Conservation (phyloP, 2,888 invertebrate species). For the Diplazon laetatorius region DNA sequence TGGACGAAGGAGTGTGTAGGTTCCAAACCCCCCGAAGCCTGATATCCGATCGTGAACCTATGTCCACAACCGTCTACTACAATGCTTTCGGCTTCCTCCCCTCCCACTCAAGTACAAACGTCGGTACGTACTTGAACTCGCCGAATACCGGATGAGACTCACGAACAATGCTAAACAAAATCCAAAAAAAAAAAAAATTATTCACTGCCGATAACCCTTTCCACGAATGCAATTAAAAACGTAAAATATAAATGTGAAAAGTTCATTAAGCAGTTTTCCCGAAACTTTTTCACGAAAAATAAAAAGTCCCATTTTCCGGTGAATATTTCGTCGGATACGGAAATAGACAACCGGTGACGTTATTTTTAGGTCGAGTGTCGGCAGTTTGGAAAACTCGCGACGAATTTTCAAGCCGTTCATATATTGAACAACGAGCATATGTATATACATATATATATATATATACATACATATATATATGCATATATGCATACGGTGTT, state of each 20-base stretch:
- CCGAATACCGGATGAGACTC: background rate
- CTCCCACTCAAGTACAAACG: slow-evolving; percentile 4
- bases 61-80: slow-evolving; percentile 31
- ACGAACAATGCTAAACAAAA: slow-evolving; percentile 25
- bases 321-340: slow-evolving; percentile 1
- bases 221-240: slow-evolving; percentile 6
- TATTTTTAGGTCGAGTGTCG: slow-evolving; percentile 27
- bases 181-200: too few species aligned
- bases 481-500: too few species aligned
- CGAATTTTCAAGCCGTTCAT: slow-evolving; percentile 9
- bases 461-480: too few species aligned
- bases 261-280: slow-evolving; percentile 13
- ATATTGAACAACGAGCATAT: background rate
- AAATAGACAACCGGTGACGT: background rate
- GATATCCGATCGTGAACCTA: slow-evolving; percentile 24
- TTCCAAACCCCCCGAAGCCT: slow-evolving; percentile 23
- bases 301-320: slow-evolving; percentile 8
- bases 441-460: too few species aligned
- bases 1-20: slow-evolving; percentile 43
- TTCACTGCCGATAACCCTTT: background rate
- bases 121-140: background rate
- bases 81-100: slow-evolving; percentile 20
- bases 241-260: slow-evolving; percentile 16
- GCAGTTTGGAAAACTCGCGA: slow-evolving; percentile 2
- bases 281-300: background rate